phyloP scores from a whole-genome alignment of 2,113 vertebrate genomes.

The Tenrec ecaudatus region DNA sequence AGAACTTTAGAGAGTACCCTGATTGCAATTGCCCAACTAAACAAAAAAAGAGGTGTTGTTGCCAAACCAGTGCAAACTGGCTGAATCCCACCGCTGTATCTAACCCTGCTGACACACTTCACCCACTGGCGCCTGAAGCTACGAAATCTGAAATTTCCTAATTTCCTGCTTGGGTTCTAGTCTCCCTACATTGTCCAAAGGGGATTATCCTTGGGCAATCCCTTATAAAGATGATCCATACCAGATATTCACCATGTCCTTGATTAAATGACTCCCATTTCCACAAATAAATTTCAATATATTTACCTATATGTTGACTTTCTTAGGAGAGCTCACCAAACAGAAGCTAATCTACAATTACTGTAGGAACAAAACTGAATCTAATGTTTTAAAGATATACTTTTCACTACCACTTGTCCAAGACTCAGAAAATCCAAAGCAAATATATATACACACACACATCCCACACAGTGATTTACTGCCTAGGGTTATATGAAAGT shows the following conservation, averaged over 20 bases:
- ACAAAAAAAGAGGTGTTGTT: no score
- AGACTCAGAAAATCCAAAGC: background rate
- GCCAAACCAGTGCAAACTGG: no score
- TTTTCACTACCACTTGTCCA: slow-evolving; percentile 8
- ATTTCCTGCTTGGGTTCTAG: no score
- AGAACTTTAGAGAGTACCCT: no score
- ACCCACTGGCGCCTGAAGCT: no score
- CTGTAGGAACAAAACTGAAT: background rate
- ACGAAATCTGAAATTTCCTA: rapidly evolving
- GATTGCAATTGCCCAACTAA: no score
- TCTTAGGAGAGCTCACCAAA: background rate
- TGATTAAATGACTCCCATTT: background rate
- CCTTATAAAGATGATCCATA: background rate
- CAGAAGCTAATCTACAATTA: background rate
- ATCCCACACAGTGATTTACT: background rate
- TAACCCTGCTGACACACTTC: background rate
- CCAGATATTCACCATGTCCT: background rate
- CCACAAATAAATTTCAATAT: background rate
- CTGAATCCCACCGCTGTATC: no score
- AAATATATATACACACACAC: background rate
- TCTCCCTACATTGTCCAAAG: background rate
- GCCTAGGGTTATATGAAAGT: background rate
- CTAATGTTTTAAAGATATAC: background rate
- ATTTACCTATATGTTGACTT: background rate
- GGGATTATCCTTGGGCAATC: no score